phyloP scores from a whole-genome alignment of 37 sponge, comb jelly and placozoan genomes.

The Amphimedon queenslandica region DNA sequence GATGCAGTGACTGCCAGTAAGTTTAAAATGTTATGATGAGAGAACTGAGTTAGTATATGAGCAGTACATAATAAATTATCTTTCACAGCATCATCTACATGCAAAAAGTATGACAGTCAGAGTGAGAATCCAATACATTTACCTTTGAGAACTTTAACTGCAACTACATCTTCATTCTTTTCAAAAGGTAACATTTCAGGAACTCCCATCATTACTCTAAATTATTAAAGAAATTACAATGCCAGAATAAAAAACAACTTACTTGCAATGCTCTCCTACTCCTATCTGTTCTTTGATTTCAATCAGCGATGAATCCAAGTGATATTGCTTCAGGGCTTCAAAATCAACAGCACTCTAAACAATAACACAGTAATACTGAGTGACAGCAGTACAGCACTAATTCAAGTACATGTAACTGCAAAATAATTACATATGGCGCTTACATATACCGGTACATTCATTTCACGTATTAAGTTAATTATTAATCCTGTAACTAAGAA shows the following conservation, averaged over 20 bases:
- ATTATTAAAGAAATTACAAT: too few relatives aligned
- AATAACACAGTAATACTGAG: too few relatives aligned
- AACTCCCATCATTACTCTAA: too few relatives aligned
- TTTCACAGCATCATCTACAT: too few relatives aligned
- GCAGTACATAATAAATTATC: constrained; percentile 56
- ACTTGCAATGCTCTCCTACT: constrained; percentile 69
- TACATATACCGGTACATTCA: constrained; percentile 7
- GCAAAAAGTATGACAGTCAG: too few relatives aligned
- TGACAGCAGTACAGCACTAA: not conserved
- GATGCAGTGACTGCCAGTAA: constrained; percentile 23
- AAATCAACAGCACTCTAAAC: not conserved
- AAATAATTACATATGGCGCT: not conserved
- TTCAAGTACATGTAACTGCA: not conserved
- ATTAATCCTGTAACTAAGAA: not conserved
- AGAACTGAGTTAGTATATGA: constrained; percentile 50
- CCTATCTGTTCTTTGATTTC: constrained; percentile 60
- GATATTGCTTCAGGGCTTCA: not conserved
- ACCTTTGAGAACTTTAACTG: constrained; percentile 58
- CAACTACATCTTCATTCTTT: constrained; percentile 24
- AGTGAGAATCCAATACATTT: not conserved
- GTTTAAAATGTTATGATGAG: constrained; percentile 39
- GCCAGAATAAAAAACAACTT: not conserved
- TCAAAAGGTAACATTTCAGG: constrained; percentile 22
- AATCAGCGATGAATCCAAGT: not conserved
- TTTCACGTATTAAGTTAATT: not conserved